phyloP scores from a whole-genome alignment of 92 coral and sea anemone species.

The Pocillopora grandis region DNA sequence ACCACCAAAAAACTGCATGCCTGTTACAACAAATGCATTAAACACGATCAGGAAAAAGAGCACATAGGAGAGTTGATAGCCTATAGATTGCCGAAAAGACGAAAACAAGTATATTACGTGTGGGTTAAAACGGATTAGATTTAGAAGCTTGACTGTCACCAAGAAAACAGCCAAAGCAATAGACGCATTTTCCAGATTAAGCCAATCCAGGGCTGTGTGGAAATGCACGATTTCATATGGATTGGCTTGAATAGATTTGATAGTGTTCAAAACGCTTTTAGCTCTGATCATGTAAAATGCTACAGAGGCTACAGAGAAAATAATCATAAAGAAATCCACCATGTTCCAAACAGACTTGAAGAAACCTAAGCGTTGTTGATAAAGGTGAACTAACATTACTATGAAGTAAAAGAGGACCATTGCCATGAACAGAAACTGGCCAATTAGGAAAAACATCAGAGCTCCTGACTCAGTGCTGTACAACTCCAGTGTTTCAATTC shows the following conservation, averaged over 20 bases:
- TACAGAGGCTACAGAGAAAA: constrained; percentile 36
- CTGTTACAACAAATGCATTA: constrained; percentile 39
- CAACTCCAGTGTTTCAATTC: constrained; percentile 41
- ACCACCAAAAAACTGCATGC: constrained; percentile 48
- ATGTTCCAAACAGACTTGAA: constrained; percentile 49
- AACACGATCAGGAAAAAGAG: constrained; percentile 28
- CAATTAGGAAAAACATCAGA: constrained; percentile 36
- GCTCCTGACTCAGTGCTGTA: constrained; percentile 50
- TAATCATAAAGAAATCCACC: constrained; percentile 33
- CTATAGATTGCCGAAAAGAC: constrained; percentile 48
- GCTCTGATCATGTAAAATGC: constrained; percentile 47
- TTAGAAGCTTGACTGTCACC: constrained; percentile 44
- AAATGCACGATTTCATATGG: constrained; percentile 51
- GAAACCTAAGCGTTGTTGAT: constrained; percentile 32
- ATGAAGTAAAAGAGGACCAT: constrained; percentile 42
- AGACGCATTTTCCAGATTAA: constrained; percentile 37
- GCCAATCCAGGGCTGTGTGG: constrained; percentile 42
- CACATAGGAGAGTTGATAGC: constrained; percentile 35
- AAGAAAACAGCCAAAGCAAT: constrained; percentile 48
- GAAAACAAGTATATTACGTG: constrained; percentile 45
- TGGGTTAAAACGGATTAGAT: constrained; percentile 54
- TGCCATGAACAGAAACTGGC: constrained; percentile 47
- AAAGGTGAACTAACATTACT: constrained; percentile 29
- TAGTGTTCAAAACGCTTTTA: constrained; percentile 33
- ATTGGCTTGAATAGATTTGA: constrained; percentile 41